A percentile compares a stretch with the other conserved stretches of the same genome.
Conservation (phyloP, 2,888 invertebrate species). For the Electrophaes corylata region DNA sequence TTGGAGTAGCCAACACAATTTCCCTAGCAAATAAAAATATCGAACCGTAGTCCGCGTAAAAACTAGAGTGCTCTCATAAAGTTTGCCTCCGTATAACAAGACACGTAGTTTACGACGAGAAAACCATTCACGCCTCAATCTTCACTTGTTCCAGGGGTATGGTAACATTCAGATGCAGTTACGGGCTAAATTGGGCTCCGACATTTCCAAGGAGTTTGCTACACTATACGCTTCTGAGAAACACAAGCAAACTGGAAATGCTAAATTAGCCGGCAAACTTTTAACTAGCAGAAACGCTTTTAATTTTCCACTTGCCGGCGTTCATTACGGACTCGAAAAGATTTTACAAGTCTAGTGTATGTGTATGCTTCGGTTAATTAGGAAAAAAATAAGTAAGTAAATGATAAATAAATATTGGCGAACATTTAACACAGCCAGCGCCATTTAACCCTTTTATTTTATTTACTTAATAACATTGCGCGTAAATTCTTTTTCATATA, state of each 20-base stretch:
- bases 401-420: neutral
- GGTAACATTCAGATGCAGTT: slow-evolving; percentile 78
- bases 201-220: slow-evolving; percentile 59
- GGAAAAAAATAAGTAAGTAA: too few relatives aligned
- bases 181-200: slow-evolving; percentile 74
- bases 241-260: slow-evolving; percentile 57
- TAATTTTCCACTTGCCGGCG: slow-evolving; percentile 36
- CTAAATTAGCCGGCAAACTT: slow-evolving; percentile 47
- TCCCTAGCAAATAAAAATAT: slow-evolving; percentile 38
- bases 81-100: slow-evolving; percentile 65
- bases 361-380: neutral
- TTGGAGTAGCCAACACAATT: slow-evolving; percentile 13
- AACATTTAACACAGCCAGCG: too few relatives aligned
- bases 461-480: too few relatives aligned
- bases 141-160: slow-evolving; percentile 74
- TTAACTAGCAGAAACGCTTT: slow-evolving; percentile 43
- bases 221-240: slow-evolving; percentile 47
- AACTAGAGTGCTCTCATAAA: slow-evolving; percentile 60
- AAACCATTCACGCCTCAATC: slow-evolving; percentile 75
- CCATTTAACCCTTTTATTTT: neutral
- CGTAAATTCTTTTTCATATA: too few relatives aligned
- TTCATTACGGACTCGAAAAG: slow-evolving; percentile 28
- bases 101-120: slow-evolving; percentile 70
- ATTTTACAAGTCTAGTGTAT: neutral
- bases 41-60: slow-evolving; percentile 43